Evolutionary conservation across 2,113 vertebrate genomes (phyloP).

Genomic region (Laterallus jamaicensis): DNA sequence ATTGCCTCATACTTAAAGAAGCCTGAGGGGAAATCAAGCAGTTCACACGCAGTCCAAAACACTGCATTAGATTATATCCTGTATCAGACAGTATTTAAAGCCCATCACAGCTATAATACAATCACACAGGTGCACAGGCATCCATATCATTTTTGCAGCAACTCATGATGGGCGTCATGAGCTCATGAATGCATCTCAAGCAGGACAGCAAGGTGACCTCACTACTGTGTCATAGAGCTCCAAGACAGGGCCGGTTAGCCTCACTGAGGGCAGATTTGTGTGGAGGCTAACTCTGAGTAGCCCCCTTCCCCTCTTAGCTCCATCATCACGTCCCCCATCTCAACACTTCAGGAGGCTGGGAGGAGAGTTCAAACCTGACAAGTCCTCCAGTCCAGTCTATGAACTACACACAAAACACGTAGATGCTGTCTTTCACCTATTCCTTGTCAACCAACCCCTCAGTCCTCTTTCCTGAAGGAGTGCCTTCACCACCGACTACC

Average conservation of each 20-base stretch:
- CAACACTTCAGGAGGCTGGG: neutral
- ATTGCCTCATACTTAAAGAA: constrained; percentile 23
- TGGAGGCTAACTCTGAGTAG: accelerated
- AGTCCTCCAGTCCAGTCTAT: neutral
- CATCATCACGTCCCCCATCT: neutral
- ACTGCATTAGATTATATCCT: neutral
- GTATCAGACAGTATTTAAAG: neutral
- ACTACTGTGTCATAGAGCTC: neutral
- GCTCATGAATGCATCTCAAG: neutral
- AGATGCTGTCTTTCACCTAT: neutral
- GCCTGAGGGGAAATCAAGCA: constrained; percentile 9
- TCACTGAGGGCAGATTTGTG: neutral
- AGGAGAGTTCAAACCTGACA: neutral
- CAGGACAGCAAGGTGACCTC: neutral
- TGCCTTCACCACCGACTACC: neutral
- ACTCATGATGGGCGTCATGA: accelerated
- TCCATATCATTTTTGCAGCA: neutral
- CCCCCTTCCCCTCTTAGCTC: neutral
- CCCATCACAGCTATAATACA: neutral
- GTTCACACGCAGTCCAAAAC: neutral
- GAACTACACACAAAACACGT: neutral
- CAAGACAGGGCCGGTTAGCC: neutral
- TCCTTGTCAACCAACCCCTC: neutral
- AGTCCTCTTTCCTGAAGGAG: neutral
- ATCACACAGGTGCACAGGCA: neutral